Evolutionary conservation across 2,113 vertebrate genomes (phyloP).

Genomic region (Myrmecophaga tridactyla): DNA sequence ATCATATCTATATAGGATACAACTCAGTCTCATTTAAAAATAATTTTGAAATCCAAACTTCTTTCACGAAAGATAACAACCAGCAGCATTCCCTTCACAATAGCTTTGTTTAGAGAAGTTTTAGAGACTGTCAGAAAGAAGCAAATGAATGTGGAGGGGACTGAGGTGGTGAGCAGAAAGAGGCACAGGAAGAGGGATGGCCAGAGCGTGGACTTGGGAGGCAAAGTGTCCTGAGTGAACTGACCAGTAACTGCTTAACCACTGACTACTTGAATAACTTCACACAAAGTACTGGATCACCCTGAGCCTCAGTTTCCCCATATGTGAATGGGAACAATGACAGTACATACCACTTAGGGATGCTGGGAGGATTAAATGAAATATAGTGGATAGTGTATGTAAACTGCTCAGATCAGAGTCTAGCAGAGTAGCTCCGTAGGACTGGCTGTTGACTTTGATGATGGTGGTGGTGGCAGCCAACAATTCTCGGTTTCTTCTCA

Average conservation of each 20-base stretch:
- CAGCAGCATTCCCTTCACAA: neutral
- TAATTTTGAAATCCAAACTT: neutral
- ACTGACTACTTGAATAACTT: neutral
- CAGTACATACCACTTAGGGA: rapidly evolving
- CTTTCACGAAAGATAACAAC: neutral
- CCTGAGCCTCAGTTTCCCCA: neutral
- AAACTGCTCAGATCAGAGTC: neutral
- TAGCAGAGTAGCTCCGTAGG: neutral
- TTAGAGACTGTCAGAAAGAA: neutral
- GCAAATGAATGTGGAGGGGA: neutral
- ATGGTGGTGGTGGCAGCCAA: rapidly evolving
- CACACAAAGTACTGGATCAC: neutral
- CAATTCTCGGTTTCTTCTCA: neutral
- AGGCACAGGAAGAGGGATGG: neutral
- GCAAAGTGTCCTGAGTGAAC: neutral
- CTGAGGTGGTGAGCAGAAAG: neutral
- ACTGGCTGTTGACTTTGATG: neutral
- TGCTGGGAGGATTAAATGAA: neutral
- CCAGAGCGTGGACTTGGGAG: rapidly evolving
- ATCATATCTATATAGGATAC: neutral
- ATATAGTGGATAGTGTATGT: rapidly evolving
- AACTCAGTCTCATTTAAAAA: neutral
- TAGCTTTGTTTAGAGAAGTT: neutral
- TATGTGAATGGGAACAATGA: neutral
- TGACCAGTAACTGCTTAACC: neutral